Conservation (phyloP, 2,113 vertebrate species). For the Puntigrus tetrazona region DNA sequence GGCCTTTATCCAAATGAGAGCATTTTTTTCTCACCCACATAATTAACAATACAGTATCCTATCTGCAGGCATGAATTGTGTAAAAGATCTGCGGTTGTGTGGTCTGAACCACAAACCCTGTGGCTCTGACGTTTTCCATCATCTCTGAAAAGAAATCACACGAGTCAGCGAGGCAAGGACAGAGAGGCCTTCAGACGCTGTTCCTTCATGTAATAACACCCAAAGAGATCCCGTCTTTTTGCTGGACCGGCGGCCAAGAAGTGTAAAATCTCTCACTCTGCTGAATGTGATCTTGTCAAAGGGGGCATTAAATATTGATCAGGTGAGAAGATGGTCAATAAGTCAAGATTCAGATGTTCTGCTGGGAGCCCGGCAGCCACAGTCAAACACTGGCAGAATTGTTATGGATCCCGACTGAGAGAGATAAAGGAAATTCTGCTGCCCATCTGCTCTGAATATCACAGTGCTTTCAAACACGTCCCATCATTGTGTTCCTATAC, state of each 20-base stretch:
- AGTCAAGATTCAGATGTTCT: slow-evolving; percentile 45
- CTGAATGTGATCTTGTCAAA: slow-evolving; percentile 56
- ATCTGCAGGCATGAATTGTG: slow-evolving; percentile 6
- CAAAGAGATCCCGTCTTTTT: slow-evolving; percentile 5
- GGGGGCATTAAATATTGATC: slow-evolving; percentile 59
- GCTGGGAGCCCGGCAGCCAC: slow-evolving; percentile 37
- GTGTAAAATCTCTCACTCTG: slow-evolving; percentile 39
- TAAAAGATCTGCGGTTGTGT: slow-evolving; percentile 33
- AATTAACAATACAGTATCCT: slow-evolving; percentile 11
- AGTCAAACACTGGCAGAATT: slow-evolving; percentile 32
- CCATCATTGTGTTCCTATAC: background rate
- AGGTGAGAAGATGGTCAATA: slow-evolving; percentile 52
- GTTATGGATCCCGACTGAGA: slow-evolving; percentile 34
- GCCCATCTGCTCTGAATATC: background rate
- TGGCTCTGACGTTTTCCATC: slow-evolving; percentile 39
- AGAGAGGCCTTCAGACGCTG: slow-evolving; percentile 15
- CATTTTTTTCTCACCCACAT: slow-evolving; percentile 10
- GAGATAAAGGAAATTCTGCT: background rate
- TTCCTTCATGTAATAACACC: slow-evolving; percentile 52
- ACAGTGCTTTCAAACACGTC: background rate
- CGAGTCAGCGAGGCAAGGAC: slow-evolving; percentile 46
- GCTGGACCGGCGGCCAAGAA: slow-evolving; percentile 41
- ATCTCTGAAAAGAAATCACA: slow-evolving; percentile 52
- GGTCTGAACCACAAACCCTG: slow-evolving; percentile 8
- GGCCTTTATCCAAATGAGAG: background rate